phyloP scores from a whole-genome alignment of 1,140 invertebrate genomes.

The Brachionus rubens region DNA sequence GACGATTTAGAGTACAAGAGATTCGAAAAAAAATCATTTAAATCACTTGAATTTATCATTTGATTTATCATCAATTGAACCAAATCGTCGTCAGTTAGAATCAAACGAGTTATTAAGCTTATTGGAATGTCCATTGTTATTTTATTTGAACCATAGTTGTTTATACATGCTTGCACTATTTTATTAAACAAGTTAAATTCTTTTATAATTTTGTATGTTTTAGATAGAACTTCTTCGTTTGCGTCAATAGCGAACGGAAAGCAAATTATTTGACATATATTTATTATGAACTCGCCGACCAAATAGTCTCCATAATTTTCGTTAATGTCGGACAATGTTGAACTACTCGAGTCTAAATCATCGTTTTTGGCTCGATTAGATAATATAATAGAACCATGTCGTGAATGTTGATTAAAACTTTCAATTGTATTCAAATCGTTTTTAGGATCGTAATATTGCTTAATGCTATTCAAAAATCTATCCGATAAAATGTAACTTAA shows the following conservation, averaged over 20 bases:
- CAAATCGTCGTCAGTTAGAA: constrained; percentile 37
- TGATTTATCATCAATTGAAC: constrained; percentile 24
- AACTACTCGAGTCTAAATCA: neutral
- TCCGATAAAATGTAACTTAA: constrained; percentile 33
- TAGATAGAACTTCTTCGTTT: neutral
- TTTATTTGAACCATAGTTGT: constrained; percentile 7
- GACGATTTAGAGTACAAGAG: neutral
- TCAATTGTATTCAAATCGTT: neutral
- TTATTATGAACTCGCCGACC: constrained; percentile 12
- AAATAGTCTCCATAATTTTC: constrained; percentile 30
- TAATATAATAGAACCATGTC: constrained; percentile 7
- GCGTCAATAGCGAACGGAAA: constrained; percentile 45
- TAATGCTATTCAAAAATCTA: constrained; percentile 19
- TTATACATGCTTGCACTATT: constrained; percentile 6
- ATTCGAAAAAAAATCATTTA: neutral
- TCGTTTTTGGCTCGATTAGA: neutral
- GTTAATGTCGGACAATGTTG: neutral
- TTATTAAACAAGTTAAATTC: constrained; percentile 43
- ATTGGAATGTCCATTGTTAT: constrained; percentile 32
- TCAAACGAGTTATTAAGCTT: neutral
- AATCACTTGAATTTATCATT: constrained; percentile 1
- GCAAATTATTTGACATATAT: constrained; percentile 37
- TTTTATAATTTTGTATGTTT: constrained; percentile 20
- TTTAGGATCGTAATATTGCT: neutral
- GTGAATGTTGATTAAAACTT: constrained; percentile 15